Percentiles rank a stretch among this genome's conserved stretches.
phyloP scores from a whole-genome alignment of 2,888 invertebrate genomes.

The Oconnorella tubifera region DNA sequence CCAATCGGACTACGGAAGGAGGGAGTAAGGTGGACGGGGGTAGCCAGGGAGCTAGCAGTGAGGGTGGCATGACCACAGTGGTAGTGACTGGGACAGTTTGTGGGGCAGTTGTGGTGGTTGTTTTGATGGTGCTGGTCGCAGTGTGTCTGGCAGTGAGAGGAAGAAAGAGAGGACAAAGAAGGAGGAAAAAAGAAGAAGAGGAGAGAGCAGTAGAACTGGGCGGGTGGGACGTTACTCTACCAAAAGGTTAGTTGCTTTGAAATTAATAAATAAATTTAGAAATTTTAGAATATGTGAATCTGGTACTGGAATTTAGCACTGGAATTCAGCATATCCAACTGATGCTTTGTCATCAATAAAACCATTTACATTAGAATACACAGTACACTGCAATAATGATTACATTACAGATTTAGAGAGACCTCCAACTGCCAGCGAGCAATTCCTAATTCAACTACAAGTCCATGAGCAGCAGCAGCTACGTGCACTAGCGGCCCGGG shows the following conservation, averaged over 20 bases:
- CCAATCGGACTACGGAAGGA: background rate
- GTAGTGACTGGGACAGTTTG: constrained; percentile 3
- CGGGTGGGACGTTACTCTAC: background rate
- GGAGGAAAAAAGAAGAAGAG: background rate
- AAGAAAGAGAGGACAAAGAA: background rate
- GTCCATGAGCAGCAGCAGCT: constrained; percentile 1
- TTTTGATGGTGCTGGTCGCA: background rate
- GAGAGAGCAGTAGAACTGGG: no score
- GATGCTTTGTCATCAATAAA: no score
- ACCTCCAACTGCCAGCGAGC: background rate
- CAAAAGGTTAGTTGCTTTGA: no score
- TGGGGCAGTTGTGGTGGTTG: constrained; percentile 7
- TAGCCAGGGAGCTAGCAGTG: background rate
- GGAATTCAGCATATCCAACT: no score
- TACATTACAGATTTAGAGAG: background rate
- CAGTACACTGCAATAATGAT: no score
- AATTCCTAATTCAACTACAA: background rate
- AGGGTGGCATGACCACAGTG: background rate
- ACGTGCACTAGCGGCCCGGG: background rate
- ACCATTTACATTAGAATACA: no score
- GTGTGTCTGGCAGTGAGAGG: background rate
- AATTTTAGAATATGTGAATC: no score
- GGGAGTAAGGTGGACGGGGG: background rate
- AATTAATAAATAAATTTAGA: no score
- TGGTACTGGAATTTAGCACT: no score